Percentiles rank a stretch among this genome's conserved stretches.
phyloP scores from a whole-genome alignment of 2,113 vertebrate genomes.

The Myotis lucifugus region DNA sequence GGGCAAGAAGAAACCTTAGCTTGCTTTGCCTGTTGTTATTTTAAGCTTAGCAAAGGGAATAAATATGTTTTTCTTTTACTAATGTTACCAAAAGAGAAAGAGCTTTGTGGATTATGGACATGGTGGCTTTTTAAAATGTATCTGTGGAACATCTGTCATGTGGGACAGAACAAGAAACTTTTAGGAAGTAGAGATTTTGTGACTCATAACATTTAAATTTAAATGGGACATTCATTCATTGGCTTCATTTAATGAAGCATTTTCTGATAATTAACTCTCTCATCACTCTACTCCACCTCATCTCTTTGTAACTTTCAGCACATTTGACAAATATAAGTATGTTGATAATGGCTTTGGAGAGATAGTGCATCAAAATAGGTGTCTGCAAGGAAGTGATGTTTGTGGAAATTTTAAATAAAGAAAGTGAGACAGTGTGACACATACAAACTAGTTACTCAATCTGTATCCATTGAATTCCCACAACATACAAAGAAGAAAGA shows the following conservation, averaged over 20 bases:
- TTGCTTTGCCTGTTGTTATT: slow-evolving; percentile 49
- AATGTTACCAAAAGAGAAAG: slow-evolving; percentile 59
- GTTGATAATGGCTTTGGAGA: not conserved
- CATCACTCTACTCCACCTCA: too few species aligned
- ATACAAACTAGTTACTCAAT: not conserved
- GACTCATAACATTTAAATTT: slow-evolving; percentile 25
- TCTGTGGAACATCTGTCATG: slow-evolving; percentile 6
- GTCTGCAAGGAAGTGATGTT: not conserved
- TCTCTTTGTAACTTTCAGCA: slow-evolving; percentile 15
- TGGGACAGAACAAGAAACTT: not conserved
- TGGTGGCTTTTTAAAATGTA: slow-evolving; percentile 18
- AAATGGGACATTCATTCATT: not conserved
- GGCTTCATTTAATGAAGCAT: not conserved
- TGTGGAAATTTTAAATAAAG: slow-evolving; percentile 13
- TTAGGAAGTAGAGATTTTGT: not conserved
- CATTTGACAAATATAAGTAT: not conserved
- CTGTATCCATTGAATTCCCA: not conserved
- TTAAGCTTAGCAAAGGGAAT: slow-evolving; percentile 40
- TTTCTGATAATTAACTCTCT: slow-evolving; percentile 45
- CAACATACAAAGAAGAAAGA: not conserved
- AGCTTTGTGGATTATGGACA: not conserved
- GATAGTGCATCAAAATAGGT: not conserved
- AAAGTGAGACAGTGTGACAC: not conserved
- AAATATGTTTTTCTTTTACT: slow-evolving; percentile 39
- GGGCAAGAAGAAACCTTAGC: slow-evolving; percentile 17